Evolutionary conservation across 2,888 invertebrate species (phyloP).

Genomic region (Drosophila putrida): DNA sequence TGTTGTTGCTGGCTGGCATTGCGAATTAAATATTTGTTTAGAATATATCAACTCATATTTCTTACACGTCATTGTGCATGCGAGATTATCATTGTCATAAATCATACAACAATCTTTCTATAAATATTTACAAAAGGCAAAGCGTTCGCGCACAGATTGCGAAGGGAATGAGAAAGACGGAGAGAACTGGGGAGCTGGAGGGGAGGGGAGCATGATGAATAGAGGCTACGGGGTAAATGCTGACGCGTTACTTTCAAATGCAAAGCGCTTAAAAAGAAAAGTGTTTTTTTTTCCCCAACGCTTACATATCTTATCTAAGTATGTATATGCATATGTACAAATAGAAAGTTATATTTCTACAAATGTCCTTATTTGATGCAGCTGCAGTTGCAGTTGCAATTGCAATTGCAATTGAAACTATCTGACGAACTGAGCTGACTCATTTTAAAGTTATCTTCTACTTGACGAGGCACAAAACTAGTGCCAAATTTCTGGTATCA

Average conservation of each 20-base stretch:
- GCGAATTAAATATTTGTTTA: constrained; percentile 75
- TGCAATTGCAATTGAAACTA: constrained; percentile 26
- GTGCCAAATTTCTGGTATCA: no score
- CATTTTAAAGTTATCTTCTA: constrained; percentile 1
- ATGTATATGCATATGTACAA: not conserved
- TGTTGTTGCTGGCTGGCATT: constrained; percentile 37
- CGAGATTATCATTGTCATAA: constrained; percentile 77
- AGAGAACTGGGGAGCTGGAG: not conserved
- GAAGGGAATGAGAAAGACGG: not conserved
- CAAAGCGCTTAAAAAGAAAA: constrained; percentile 54
- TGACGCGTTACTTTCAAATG: constrained; percentile 49
- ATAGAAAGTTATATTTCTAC: not conserved
- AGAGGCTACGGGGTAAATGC: constrained; percentile 13
- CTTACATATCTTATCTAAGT: constrained; percentile 33
- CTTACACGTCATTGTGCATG: constrained; percentile 78
- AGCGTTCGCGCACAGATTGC: constrained; percentile 30
- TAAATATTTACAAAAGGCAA: constrained; percentile 78
- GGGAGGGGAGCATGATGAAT: constrained; percentile 29
- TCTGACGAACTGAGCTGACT: constrained; percentile 42
- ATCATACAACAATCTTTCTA: constrained; percentile 76
- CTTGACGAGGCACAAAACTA: no score
- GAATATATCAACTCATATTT: constrained; percentile 75
- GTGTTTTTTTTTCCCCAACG: constrained; percentile 28
- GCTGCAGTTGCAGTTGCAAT: constrained; percentile 11
- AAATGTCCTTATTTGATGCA: constrained; percentile 1